phyloP scores from a whole-genome alignment of 2,888 invertebrate species.

The Heliothis peltigera region DNA sequence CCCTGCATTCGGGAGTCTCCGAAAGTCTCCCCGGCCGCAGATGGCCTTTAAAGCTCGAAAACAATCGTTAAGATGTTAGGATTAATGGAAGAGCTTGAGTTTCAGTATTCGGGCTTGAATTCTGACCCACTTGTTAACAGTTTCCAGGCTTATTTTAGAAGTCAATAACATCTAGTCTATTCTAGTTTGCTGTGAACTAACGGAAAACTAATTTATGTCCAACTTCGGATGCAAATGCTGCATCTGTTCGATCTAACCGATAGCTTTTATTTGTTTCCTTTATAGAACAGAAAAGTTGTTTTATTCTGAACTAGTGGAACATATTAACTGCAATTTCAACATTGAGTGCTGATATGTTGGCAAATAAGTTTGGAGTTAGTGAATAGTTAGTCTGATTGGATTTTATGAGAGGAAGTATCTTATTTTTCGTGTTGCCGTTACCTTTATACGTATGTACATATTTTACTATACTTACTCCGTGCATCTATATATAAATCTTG shows the following conservation, averaged over 20 bases:
- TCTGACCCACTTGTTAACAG: conserved; percentile 63
- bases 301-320: conserved; percentile 2
- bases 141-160: conserved; percentile 64
- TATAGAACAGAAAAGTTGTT: conserved; percentile 15
- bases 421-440: too few relatives aligned
- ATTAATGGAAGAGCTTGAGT: conserved; percentile 72
- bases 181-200: conserved; percentile 56
- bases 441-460: too few relatives aligned
- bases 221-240: conserved; percentile 49
- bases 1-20: conserved; percentile 69
- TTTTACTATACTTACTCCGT: too few relatives aligned
- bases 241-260: conserved; percentile 20
- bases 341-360: not conserved
- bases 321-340: conserved; percentile 25
- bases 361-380: conserved; percentile 6
- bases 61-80: conserved; percentile 79
- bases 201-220: conserved; percentile 64
- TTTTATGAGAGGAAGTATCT: too few relatives aligned
- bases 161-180: conserved; percentile 60
- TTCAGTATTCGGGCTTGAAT: conserved; percentile 56
- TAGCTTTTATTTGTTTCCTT: conserved; percentile 51
- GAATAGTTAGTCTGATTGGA: too few relatives aligned
- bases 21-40: conserved; percentile 73
- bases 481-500: too few relatives aligned
- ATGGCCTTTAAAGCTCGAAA: conserved; percentile 81